Percentiles rank a stretch among this genome's conserved stretches.
Conservation (phyloP, 1,140 invertebrate species). For the Rhynchophorus ferrugineus region DNA sequence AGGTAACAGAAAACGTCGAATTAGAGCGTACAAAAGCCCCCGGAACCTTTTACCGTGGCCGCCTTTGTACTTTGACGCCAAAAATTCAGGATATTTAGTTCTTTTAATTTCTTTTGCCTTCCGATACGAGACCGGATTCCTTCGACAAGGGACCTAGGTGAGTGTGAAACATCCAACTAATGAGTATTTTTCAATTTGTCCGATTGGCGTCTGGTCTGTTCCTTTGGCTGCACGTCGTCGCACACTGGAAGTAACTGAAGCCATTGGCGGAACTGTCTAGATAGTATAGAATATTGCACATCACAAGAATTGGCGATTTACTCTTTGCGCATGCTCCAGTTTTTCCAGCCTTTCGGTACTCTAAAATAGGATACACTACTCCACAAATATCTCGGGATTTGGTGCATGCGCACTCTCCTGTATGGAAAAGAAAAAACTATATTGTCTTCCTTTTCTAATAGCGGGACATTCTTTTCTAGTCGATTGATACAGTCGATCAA, state of each 20-base stretch:
- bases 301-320: no score
- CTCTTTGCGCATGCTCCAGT: no score
- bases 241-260: background rate
- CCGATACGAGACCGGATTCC: slow-evolving; percentile 10
- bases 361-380: no score
- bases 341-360: no score
- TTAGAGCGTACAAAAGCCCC: slow-evolving; percentile 8
- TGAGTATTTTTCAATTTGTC: slow-evolving; percentile 43
- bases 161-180: slow-evolving; percentile 40
- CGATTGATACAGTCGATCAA: no score
- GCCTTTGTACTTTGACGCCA: slow-evolving; percentile 20
- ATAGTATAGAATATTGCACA: no score
- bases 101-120: slow-evolving; percentile 18
- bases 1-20: slow-evolving; percentile 15
- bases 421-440: no score
- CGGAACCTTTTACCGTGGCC: background rate
- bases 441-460: no score
- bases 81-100: slow-evolving; percentile 21
- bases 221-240: background rate
- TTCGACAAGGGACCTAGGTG: slow-evolving; percentile 28
- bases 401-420: no score
- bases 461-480: no score
- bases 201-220: slow-evolving; percentile 7
- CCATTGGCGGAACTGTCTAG: background rate
- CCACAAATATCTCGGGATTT: no score